Base-by-base conservation (phyloP, 1,140 invertebrate genomes). In the Anagrus nilaparvatae region DNA sequence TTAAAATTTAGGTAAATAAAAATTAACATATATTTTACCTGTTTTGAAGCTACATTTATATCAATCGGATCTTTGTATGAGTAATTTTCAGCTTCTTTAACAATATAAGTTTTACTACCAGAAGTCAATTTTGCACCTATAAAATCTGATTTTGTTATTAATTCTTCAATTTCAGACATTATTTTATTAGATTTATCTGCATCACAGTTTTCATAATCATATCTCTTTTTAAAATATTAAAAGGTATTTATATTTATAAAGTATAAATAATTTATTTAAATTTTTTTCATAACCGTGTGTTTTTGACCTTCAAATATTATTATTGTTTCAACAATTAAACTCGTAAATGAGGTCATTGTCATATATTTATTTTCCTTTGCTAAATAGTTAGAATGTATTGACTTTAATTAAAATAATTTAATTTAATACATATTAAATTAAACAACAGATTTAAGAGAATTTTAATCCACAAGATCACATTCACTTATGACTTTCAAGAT, bases 131-230 rank as follows among this genome's bases (percentile, higher is more conserved):
- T 67, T 51, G 75, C 81, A 0, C 84, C 87, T 27, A 82, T 63
- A 54, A 90, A 82, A 28, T 60, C 56, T 2, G 76, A 47, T 29
- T 78, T 67, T 2, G 72, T 71, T 38, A 93, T 75, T 44, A 72
- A 67, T 35, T 71, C 61, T 61, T 91, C 82, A 40, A 97, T 65
- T 31, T 77, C 69, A 8, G 63, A 58, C 78, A 98, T 91, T 81
- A 97, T 85, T 59, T 86, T 72, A 52, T 90, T 83, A 35, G 89
- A 91, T 20, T 75, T 76, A n/a, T 79, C 83, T 16, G 77, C 65
- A 34, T 90, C 85, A 59, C 91, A 93, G 59, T 95, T 88, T 70
- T 99, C 95, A 71, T 97, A 99, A 69, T 99, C 95, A 63, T 97
- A 96, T 55, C 85, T 87, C 44, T 24, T 19, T 35, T 35, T 35